Base-by-base conservation (phyloP, 2,797 vertebrate genomes). In the Enteromius unitaeniatus region DNA sequence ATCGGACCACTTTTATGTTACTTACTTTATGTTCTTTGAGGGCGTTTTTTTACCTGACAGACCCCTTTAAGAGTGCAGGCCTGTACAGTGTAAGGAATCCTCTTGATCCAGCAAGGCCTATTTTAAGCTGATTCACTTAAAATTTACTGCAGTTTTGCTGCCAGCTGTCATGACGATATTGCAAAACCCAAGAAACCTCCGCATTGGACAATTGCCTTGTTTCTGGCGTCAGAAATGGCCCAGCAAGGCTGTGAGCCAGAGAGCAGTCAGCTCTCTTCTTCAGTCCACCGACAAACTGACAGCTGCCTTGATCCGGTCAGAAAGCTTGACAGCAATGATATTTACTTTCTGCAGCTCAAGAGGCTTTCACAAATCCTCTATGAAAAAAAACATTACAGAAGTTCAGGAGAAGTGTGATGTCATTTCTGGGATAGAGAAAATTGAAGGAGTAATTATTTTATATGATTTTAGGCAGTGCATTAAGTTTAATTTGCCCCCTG, bases 101-200 rank as follows among this genome's bases (percentile, higher is more conserved):
- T 58, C 51, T 76, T 40, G 21, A 2, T 6, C 21, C 15, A 69
- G 31, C 8, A 14, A 34, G 26, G 4, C 6, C n/a, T 70, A 28
- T 60, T 58, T 45, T 47, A 72, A 79, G 53, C 4, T 15, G 26
- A 60, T 28, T 72, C 11, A 42, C 58, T 81, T 60, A 2, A 58
- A 55, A 34, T n/a, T 1, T 49, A 31, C 26, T 65, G 3, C 65
- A 42, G 49, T 3, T 69, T 72, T 72, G 45, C 19, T 42, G 21
- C 11, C 86, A 84, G 87, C 7, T 34, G 47, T 88, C 85, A 86
- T 91, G 92, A 89, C 92, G 90, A 90, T 89, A 92, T 88, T 86
- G 91, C 91, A 93, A 92, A 92, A 89, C 70, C 28, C 26, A 51
- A 19, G 13, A 81, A 81, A 74, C 58, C 21, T 64, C 40, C 1